Percentiles rank a stretch among this genome's conserved stretches.
Conservation (phyloP, 2,888 invertebrate genomes). For the Tenthredo livida region DNA sequence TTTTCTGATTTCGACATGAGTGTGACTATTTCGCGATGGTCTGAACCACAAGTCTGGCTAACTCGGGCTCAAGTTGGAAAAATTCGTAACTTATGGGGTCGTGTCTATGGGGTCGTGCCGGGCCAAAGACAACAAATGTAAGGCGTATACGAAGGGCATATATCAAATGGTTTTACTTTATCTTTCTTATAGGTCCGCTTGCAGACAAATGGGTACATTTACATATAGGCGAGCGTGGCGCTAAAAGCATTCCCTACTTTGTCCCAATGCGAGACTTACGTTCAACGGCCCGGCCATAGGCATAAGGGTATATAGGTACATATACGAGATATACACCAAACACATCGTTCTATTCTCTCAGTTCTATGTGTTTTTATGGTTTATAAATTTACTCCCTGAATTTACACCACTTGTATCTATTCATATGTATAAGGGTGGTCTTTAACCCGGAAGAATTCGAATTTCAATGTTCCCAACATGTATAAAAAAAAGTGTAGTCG, state of each 20-base stretch:
- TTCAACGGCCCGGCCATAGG: not conserved
- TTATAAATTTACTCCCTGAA: not conserved
- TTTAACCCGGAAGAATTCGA: not conserved
- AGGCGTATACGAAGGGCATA: slow-evolving; percentile 46
- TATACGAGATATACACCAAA: not conserved
- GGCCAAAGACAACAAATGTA: slow-evolving; percentile 49
- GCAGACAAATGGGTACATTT: slow-evolving; percentile 47
- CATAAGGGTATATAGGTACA: not conserved
- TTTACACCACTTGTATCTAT: not conserved
- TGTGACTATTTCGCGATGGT: not conserved
- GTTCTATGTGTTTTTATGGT: not conserved
- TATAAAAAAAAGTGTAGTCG: too few species aligned
- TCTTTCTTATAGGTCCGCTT: slow-evolving; percentile 48
- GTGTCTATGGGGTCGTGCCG: not conserved
- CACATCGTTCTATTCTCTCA: not conserved
- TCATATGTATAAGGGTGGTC: too few species aligned
- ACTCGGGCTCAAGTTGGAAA: not conserved
- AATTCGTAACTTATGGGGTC: slow-evolving; percentile 27
- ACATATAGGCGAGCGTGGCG: slow-evolving; percentile 27
- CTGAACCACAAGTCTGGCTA: not conserved
- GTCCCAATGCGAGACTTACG: not conserved
- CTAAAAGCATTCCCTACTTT: slow-evolving; percentile 50
- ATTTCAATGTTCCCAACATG: not conserved
- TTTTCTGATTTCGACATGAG: not conserved
- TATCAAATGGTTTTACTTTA: slow-evolving; percentile 46